A percentile compares a stretch with the other conserved stretches of the same genome.
Conservation (phyloP, 2,797 vertebrate species). For the Myoxocephalus aenaeus region DNA sequence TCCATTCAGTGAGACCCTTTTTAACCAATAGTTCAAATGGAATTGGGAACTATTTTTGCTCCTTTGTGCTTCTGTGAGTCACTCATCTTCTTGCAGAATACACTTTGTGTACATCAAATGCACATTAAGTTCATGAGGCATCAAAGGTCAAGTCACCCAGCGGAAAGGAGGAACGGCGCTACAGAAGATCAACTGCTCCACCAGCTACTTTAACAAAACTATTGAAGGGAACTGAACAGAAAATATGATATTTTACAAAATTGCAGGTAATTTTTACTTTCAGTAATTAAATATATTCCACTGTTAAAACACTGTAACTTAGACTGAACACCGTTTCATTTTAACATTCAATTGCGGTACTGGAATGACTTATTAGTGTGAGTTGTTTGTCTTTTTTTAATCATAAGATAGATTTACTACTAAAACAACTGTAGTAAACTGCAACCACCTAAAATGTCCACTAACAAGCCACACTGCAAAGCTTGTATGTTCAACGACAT, state of each 20-base stretch:
- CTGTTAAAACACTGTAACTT: not conserved
- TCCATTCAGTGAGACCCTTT: not conserved
- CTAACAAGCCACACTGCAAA: slow-evolving; percentile 10
- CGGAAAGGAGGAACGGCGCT: not conserved
- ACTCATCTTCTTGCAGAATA: not conserved
- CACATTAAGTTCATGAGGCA: not conserved
- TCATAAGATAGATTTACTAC: not conserved
- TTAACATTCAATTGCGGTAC: not conserved
- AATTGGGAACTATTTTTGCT: slow-evolving; percentile 9
- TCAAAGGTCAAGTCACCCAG: slow-evolving; percentile 23
- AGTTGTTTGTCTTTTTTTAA: not conserved
- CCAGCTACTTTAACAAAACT: not conserved
- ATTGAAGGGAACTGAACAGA: not conserved
- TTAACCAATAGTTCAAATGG: not conserved
- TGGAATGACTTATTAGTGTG: not conserved
- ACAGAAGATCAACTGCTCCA: not conserved
- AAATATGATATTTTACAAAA: not conserved
- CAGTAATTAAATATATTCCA: not conserved
- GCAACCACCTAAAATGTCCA: not conserved
- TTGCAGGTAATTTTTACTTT: not conserved
- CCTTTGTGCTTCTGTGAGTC: not conserved
- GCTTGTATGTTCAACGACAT: not conserved
- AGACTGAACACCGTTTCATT: not conserved
- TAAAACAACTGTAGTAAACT: not conserved
- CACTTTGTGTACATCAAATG: slow-evolving; percentile 8